phyloP scores from a whole-genome alignment of 2,888 invertebrate species.

The Lochmaea capreae region DNA sequence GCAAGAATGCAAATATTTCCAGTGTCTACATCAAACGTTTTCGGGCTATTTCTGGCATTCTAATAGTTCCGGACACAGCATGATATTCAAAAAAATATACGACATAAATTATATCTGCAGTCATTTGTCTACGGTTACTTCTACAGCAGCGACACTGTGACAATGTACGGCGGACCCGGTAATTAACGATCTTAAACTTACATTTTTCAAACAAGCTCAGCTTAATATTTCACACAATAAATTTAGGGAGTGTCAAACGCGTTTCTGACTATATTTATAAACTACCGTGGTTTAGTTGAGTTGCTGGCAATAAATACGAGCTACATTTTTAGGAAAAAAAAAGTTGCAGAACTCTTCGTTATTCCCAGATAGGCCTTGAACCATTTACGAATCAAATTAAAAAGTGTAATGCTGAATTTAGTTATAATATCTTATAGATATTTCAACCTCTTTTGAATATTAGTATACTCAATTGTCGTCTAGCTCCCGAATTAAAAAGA shows the following conservation, averaged over 20 bases:
- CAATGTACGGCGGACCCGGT: conserved; percentile 64
- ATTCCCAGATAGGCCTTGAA: too few species aligned
- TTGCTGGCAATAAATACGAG: neutral
- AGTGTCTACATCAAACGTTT: conserved; percentile 27
- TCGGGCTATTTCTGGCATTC: conserved; percentile 45
- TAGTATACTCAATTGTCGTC: neutral
- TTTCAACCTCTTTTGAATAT: too few species aligned
- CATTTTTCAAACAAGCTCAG: conserved; percentile 64
- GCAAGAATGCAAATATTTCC: conserved; percentile 32
- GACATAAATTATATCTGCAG: conserved; percentile 63
- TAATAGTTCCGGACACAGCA: conserved; percentile 38
- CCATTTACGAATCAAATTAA: too few species aligned
- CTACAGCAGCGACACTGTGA: conserved; percentile 63
- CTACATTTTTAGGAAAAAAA: too few species aligned
- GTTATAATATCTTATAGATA: too few species aligned
- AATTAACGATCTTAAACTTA: conserved; percentile 66
- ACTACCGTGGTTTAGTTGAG: conserved; percentile 36
- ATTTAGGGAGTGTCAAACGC: conserved; percentile 63
- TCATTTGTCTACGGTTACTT: conserved; percentile 65
- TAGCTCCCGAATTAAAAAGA: conserved; percentile 8
- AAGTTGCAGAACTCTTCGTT: too few species aligned
- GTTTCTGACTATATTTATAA: conserved; percentile 55
- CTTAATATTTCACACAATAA: conserved; percentile 66
- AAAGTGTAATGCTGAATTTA: too few species aligned
- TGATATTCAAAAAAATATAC: conserved; percentile 47